Evolutionary conservation across 2,113 vertebrate species (phyloP), one percentile per base, ranked within the genome.

Genomic region (Suricata suricatta): DNA sequence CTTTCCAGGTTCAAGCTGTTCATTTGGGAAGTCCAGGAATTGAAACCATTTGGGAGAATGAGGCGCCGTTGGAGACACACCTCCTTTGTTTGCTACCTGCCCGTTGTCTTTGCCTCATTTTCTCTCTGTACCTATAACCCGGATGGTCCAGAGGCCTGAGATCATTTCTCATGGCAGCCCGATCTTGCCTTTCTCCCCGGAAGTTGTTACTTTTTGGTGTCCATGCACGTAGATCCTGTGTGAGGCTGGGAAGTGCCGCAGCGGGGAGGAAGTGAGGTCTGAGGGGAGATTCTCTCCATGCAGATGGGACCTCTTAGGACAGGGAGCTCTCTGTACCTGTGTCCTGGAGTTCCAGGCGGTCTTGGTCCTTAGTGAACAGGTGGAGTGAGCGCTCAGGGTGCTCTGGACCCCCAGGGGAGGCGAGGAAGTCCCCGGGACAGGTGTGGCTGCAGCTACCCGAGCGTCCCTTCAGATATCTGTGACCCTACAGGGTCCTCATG

Each of bases 191-290:
- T 94, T 72, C 50, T 47, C 41, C 35, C 14, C 33, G 4, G 27
- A 81, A 31, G 41, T 38, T 19, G 52, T 60, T 72, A 23, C 29
- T 29, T 83, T 35, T 27, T 1, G 12, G 66, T 66, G 44, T 27
- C 33, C 0, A 0, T 47, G 52, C 63, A 2, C 29, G 8, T 52
- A 1, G 8, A 11, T 0, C 1, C 25, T 21, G 13, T 23, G 47
- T 84, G 6, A 50, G 41, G 7, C 35, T 60, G 71, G 4, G 2
- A 79, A 27, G 29, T 15, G 57, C 33, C 54, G 21, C 29, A 14
- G 63, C 31, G 52, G 47, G 25, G 41, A 44, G 63, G 57, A 41
- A 29, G 12, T 12, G 54, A 72, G 35, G 4, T 9, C 3, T 41
- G 6, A 60, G 19, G 15, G 12, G 13, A 10, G 16, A 25, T 38